Percentiles rank a stretch among this genome's conserved stretches.
phyloP scores from a whole-genome alignment of 2,797 vertebrate genomes.

The Sylvilagus floridanus region DNA sequence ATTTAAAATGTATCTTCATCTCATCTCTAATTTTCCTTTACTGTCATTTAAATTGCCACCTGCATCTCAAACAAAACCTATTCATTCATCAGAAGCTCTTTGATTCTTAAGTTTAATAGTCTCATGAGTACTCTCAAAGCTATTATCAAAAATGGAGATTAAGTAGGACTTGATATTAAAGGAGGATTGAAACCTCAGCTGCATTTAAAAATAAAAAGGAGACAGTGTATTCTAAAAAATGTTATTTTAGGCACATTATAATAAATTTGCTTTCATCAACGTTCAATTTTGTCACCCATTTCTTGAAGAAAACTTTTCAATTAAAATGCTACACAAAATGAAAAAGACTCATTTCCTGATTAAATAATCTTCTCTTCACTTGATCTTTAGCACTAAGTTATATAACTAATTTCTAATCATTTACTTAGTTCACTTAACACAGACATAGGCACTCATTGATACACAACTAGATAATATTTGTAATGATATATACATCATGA shows the following conservation, averaged over 20 bases:
- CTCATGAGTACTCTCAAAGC: background rate
- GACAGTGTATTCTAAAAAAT: background rate
- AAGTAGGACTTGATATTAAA: background rate
- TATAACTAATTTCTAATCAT: background rate
- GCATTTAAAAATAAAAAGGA: conserved; percentile 7
- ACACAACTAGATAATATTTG: background rate
- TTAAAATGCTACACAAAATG: background rate
- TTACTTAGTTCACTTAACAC: background rate
- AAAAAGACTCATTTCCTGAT: background rate
- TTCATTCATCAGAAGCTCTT: background rate
- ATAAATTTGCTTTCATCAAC: background rate
- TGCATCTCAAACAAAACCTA: background rate
- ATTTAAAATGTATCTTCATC: background rate
- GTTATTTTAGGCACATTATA: background rate
- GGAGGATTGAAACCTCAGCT: background rate
- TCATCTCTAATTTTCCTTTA: conserved; percentile 18
- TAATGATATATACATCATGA: background rate
- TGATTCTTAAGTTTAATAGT: background rate
- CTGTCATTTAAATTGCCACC: conserved; percentile 5
- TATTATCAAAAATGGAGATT: background rate
- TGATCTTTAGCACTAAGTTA: background rate
- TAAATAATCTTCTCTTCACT: background rate
- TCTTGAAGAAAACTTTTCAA: background rate
- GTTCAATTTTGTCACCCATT: background rate
- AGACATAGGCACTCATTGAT: background rate